Evolutionary conservation across 2,797 vertebrate species (phyloP), one percentile per base, ranked within the genome.

Genomic region (Galagoides demidoff): DNA sequence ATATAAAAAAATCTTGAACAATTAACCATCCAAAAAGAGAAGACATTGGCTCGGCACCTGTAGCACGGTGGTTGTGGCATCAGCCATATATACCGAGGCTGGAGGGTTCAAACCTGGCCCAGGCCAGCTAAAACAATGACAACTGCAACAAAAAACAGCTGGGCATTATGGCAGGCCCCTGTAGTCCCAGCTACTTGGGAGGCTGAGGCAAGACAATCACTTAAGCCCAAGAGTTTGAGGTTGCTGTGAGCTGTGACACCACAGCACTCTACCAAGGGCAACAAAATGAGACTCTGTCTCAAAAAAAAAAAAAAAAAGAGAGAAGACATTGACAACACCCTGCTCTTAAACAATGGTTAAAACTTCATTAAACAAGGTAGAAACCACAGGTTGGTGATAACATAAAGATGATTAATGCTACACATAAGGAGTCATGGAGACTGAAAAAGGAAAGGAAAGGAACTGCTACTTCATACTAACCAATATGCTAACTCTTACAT

Each of bases 1-100:
- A 49, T 49, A 14, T 49, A 49, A 49, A 66, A 92, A 84, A 81
- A 91, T 61, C 61, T 88, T 81, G 52, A 96, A 90, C 2, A 55
- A 92, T 90, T 79, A 74, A 63, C 22, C 70, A 10, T 71, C 52
- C 39, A 79, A 66, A 89, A 76, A 96, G 59, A 87, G 73, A 89
- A 87, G 61, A 73, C 5, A 71, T 1, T 17, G 20, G 49, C 49
- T 49, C 12, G 14, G 13, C 49, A 3, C 49, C 49, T 49, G 14
- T 49, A 49, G 49, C 49, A 49, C 49, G 16, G 14, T 49, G 3
- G 49, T 3, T 49, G 16, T 13, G 4, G 49, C 49, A 14, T 13
- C 49, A 49, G 49, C 49, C 49, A 49, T 13, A 49, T 49, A 49
- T 14, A 49, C 2, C 14, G 13, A 49, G 49, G 49, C 13, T 49